Conservation (phyloP, 2,888 invertebrate genomes). For the Pheosia gnoma region DNA sequence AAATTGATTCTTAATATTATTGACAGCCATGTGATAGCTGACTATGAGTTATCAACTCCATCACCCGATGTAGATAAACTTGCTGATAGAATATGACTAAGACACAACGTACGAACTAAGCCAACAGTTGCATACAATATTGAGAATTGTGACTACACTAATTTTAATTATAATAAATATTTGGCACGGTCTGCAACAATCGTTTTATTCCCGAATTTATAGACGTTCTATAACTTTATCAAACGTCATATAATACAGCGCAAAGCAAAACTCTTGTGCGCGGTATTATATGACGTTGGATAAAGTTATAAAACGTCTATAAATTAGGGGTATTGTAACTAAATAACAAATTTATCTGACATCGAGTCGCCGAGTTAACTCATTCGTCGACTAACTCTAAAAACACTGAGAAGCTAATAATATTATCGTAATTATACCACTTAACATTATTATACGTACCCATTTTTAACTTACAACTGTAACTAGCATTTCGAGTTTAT, state of each 20-base stretch:
- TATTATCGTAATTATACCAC: slow-evolving; percentile 55
- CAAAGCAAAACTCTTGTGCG: no score
- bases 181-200: slow-evolving; percentile 31
- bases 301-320: no score
- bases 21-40: slow-evolving; percentile 85
- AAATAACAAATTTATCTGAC: slow-evolving; percentile 76
- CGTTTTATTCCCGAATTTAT: slow-evolving; percentile 5
- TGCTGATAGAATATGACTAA: slow-evolving; percentile 47
- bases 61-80: slow-evolving; percentile 76
- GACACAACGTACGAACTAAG: slow-evolving; percentile 27
- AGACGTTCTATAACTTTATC: no score
- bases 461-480: slow-evolving; percentile 64
- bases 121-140: slow-evolving; percentile 19
- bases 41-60: slow-evolving; percentile 77
- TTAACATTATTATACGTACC: slow-evolving; percentile 61
- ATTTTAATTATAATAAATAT: slow-evolving; percentile 27
- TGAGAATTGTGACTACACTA: slow-evolving; percentile 16
- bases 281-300: no score
- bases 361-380: slow-evolving; percentile 75
- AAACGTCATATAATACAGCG: no score
- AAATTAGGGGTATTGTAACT: slow-evolving; percentile 12
- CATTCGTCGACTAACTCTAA: slow-evolving; percentile 84
- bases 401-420: slow-evolving; percentile 82
- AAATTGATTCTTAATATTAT: slow-evolving; percentile 81
- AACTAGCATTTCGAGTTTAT: slow-evolving; percentile 72